A percentile compares a stretch with the other conserved stretches of the same genome.
These are phyloP conservation scores for Cantharis rufa DNA, from an alignment of 2,888 invertebrate species.

Conservation along the genomic window DNA sequence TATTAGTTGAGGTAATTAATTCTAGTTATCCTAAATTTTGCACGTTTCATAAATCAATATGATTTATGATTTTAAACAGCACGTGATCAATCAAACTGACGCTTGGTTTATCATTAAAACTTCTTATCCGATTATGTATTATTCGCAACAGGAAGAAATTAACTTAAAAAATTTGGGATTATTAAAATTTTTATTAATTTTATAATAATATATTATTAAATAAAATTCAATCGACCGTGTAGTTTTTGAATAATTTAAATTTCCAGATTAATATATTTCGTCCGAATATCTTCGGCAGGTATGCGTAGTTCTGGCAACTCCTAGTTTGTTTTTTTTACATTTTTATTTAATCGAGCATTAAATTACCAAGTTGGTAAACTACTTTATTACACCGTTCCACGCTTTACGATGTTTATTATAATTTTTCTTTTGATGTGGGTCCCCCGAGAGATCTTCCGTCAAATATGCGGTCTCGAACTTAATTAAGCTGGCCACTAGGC, in stretches of 20 bases:
- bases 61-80: conserved; percentile 8
- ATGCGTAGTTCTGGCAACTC: too few relatives aligned
- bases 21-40: conserved; percentile 7
- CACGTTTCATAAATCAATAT: conserved; percentile 15
- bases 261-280: too few relatives aligned
- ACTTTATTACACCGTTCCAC: background rate
- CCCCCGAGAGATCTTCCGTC: background rate
- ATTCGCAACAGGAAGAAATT: background rate
- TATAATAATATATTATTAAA: too few relatives aligned
- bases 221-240: too few relatives aligned
- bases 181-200: background rate
- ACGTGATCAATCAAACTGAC: conserved; percentile 10
- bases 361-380: background rate
- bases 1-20: conserved; percentile 7
- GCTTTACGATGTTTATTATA: background rate
- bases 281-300: too few relatives aligned
- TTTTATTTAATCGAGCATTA: too few relatives aligned
- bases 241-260: too few relatives aligned
- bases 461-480: background rate
- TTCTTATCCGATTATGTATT: conserved; percentile 2
- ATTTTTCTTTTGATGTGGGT: background rate
- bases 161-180: background rate
- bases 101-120: conserved; percentile 10
- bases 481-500: background rate
- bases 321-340: too few relatives aligned